phyloP scores from a whole-genome alignment of 2,888 invertebrate species.

The Oxytorus armatus region DNA sequence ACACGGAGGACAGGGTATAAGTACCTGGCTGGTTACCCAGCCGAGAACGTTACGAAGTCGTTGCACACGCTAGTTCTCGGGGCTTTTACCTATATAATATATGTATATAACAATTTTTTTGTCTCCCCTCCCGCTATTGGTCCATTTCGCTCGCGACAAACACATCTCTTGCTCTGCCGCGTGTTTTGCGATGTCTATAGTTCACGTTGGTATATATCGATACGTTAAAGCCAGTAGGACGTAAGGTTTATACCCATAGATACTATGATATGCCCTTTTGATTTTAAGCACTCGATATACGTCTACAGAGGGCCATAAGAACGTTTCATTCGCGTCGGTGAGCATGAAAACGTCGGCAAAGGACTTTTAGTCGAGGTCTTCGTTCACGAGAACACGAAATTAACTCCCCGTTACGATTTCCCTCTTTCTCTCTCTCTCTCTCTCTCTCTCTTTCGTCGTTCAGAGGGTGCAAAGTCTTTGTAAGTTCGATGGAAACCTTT shows the following conservation, averaged over 20 bases:
- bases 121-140: not conserved
- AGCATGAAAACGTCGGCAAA: conserved; percentile 16
- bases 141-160: conserved; percentile 33
- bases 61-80: conserved; percentile 7
- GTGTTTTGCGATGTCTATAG: conserved; percentile 15
- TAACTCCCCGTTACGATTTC: conserved; percentile 20
- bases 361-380: conserved; percentile 24
- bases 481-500: conserved; percentile 21
- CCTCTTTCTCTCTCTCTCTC: not conserved
- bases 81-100: conserved; percentile 17
- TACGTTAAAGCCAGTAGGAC: not conserved
- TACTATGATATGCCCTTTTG: too few relatives aligned
- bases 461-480: not conserved
- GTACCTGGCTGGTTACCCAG: conserved; percentile 58
- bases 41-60: conserved; percentile 49
- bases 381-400: conserved; percentile 45
- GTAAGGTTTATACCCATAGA: too few relatives aligned
- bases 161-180: conserved; percentile 26
- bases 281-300: too few relatives aligned
- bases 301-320: conserved; percentile 4
- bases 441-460: not conserved
- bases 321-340: conserved; percentile 13
- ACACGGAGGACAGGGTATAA: conserved; percentile 59
- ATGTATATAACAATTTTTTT: not conserved
- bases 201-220: not conserved